Percentiles rank a stretch among this genome's conserved stretches.
These are phyloP conservation scores for Takifugu ocellatus DNA, from an alignment of 2,797 vertebrate species.

Conservation along the genomic window DNA sequence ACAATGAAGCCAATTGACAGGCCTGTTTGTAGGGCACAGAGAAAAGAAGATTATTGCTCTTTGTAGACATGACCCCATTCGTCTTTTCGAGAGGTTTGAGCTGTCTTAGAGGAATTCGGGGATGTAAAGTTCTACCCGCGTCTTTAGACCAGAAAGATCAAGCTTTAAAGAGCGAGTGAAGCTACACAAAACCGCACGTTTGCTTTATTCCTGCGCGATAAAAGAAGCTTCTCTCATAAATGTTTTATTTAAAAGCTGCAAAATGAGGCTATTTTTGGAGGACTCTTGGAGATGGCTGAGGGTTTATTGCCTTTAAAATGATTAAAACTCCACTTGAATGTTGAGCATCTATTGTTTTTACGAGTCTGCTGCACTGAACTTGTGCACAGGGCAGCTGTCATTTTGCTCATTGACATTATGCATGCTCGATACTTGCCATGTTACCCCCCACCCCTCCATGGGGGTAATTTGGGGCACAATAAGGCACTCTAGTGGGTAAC, in stretches of 20 bases:
- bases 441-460: constrained; percentile 79
- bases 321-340: constrained; percentile 2
- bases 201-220: constrained; percentile 18
- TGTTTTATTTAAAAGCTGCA: background rate
- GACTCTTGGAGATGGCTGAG: constrained; percentile 1
- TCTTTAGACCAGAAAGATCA: constrained; percentile 39
- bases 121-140: constrained; percentile 42
- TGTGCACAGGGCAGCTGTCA: constrained; percentile 87
- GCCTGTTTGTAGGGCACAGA: constrained; percentile 62
- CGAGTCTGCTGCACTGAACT: constrained; percentile 57
- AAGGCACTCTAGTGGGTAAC: constrained; percentile 89
- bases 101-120: constrained; percentile 53
- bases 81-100: constrained; percentile 56
- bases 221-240: constrained; percentile 14
- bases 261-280: too few species aligned
- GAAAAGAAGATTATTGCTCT: constrained; percentile 68
- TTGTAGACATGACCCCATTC: constrained; percentile 65
- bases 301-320: background rate
- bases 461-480: constrained; percentile 94
- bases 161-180: constrained; percentile 32
- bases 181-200: constrained; percentile 22
- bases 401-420: constrained; percentile 82
- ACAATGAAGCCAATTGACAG: constrained; percentile 73
- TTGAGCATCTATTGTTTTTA: background rate
- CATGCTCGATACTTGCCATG: constrained; percentile 88